phyloP scores from a whole-genome alignment of 2,888 invertebrate genomes.

The Mechanitis mazaeus region DNA sequence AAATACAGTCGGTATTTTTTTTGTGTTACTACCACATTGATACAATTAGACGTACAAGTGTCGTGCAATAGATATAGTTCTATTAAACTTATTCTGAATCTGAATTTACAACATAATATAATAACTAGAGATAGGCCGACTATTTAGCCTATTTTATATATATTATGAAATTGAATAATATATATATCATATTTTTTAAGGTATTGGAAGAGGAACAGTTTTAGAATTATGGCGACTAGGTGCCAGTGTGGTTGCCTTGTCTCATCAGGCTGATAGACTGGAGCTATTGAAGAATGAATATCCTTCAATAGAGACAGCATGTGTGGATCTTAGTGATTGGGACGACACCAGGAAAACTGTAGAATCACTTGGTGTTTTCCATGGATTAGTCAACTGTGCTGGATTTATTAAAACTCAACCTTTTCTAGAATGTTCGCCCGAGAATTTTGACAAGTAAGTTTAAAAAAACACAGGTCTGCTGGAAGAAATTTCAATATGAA shows the following conservation, averaged over 20 bases:
- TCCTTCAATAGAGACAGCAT: constrained; percentile 77
- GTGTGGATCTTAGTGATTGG: constrained; percentile 87
- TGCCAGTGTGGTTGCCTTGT: constrained; percentile 85
- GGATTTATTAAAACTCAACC: constrained; percentile 82
- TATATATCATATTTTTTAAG: constrained; percentile 42
- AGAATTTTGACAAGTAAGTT: constrained; percentile 82
- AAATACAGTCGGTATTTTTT: no score
- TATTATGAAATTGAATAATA: not conserved
- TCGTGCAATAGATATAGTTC: no score
- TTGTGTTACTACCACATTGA: no score
- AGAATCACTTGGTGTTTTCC: constrained; percentile 78
- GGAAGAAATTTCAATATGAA: no score
- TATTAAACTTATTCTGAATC: no score
- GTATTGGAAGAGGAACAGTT: constrained; percentile 84
- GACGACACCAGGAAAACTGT: constrained; percentile 75
- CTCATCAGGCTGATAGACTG: constrained; percentile 80
- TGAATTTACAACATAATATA: no score
- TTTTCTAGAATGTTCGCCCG: constrained; percentile 81
- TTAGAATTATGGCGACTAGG: constrained; percentile 80
- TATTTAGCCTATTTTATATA: no score
- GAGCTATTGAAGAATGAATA: constrained; percentile 76
- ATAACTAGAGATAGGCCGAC: no score
- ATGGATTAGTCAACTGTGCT: constrained; percentile 94
- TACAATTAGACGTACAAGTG: no score
- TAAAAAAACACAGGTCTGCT: no score